Conservation (phyloP, 2,888 invertebrate species). For the Zele albiditarsus region DNA sequence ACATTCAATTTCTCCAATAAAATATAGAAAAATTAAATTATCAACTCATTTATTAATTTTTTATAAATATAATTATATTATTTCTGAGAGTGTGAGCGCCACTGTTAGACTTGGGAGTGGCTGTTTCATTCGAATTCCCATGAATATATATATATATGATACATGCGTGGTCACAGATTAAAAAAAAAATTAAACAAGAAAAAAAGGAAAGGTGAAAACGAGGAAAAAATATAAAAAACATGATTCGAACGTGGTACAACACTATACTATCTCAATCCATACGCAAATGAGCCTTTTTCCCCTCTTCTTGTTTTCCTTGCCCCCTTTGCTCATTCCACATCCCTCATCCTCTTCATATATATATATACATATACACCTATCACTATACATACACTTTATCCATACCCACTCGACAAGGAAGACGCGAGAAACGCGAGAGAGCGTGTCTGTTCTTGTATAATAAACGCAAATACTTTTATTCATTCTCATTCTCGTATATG, state of each 20-base stretch:
- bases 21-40: no score
- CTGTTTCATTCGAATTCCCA: constrained; percentile 65
- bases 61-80: background rate
- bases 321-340: no score
- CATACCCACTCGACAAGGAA: constrained; percentile 14
- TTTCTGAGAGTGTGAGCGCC: constrained; percentile 45
- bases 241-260: constrained; percentile 43
- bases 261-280: constrained; percentile 70
- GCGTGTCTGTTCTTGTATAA: constrained; percentile 8
- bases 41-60: background rate
- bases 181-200: background rate
- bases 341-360: constrained; percentile 32
- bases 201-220: constrained; percentile 6
- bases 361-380: background rate
- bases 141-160: constrained; percentile 45
- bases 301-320: constrained; percentile 47
- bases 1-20: no score
- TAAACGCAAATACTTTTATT: constrained; percentile 11
- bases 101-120: constrained; percentile 59
- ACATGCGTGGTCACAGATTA: background rate
- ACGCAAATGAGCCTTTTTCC: constrained; percentile 65
- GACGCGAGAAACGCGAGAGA: constrained; percentile 6
- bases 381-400: background rate
- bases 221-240: constrained; percentile 41
- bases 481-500: background rate